Conservation (phyloP, 2,888 invertebrate genomes). For the Danaus chrysippus region DNA sequence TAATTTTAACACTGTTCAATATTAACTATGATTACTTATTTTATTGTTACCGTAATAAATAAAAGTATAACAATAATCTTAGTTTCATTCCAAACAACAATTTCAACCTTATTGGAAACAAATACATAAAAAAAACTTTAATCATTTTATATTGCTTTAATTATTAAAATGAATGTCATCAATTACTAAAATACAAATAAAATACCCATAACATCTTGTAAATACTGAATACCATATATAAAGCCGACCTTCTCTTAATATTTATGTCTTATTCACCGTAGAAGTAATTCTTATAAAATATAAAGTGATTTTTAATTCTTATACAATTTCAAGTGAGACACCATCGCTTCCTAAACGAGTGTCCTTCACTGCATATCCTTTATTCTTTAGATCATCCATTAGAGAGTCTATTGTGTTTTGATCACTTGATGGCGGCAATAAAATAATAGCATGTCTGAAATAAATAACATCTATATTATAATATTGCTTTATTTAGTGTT, state of each 20-base stretch:
- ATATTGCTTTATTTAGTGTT: too few species aligned
- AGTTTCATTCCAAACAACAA: too few species aligned
- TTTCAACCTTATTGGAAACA: too few species aligned
- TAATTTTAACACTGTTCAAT: constrained; percentile 1
- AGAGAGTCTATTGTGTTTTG: constrained; percentile 59
- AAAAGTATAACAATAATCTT: not conserved
- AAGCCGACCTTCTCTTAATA: too few species aligned
- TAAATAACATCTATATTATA: constrained; percentile 27
- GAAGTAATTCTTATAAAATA: constrained; percentile 20
- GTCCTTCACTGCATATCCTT: constrained; percentile 76
- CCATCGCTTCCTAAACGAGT: constrained; percentile 81
- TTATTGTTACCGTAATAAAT: not conserved
- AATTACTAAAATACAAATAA: too few species aligned
- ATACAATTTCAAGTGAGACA: constrained; percentile 64
- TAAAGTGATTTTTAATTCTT: constrained; percentile 24
- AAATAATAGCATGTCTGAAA: constrained; percentile 44
- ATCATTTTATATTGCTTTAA: too few species aligned
- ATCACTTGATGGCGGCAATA: constrained; percentile 57
- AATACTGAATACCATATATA: too few species aligned
- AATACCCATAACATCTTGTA: too few species aligned
- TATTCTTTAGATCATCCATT: constrained; percentile 60
- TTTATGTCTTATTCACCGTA: too few species aligned
- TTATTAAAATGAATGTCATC: too few species aligned
- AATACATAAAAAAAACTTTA: too few species aligned
- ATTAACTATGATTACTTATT: constrained; percentile 1